phyloP scores from a whole-genome alignment of 2,888 invertebrate genomes.

The Drosophila algonquin region DNA sequence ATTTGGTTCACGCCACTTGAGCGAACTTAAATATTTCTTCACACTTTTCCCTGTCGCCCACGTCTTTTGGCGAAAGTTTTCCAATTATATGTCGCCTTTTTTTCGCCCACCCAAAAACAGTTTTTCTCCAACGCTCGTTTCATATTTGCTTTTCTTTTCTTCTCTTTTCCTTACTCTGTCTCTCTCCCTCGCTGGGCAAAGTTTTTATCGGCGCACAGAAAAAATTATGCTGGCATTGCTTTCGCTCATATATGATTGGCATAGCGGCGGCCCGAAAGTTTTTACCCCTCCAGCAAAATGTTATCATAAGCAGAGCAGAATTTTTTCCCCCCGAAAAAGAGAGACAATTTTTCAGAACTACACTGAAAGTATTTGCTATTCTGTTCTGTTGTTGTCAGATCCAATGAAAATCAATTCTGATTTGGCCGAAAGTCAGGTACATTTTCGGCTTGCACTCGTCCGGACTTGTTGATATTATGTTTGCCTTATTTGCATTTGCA shows the following conservation, averaged over 20 bases:
- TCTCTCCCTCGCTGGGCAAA: constrained; percentile 41
- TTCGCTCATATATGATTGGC: constrained; percentile 61
- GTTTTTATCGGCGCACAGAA: constrained; percentile 69
- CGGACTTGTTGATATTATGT: constrained; percentile 18
- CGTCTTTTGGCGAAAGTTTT: constrained; percentile 63
- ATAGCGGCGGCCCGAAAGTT: constrained; percentile 42
- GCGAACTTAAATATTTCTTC: constrained; percentile 71
- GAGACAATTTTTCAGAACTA: constrained; percentile 18
- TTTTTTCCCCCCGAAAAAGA: constrained; percentile 2
- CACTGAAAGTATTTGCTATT: constrained; percentile 1
- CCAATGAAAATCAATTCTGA: constrained; percentile 18
- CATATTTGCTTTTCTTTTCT: constrained; percentile 37
- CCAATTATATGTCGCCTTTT: constrained; percentile 70
- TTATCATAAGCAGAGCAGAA: constrained; percentile 43
- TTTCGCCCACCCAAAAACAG: constrained; percentile 26
- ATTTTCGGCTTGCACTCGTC: not conserved
- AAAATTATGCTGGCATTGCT: constrained; percentile 63
- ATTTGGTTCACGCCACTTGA: constrained; percentile 54
- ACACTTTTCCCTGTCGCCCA: constrained; percentile 62
- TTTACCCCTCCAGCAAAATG: constrained; percentile 36
- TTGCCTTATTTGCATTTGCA: constrained; percentile 19
- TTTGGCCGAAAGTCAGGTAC: constrained; percentile 13
- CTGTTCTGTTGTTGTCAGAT: constrained; percentile 7
- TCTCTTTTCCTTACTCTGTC: constrained; percentile 10
- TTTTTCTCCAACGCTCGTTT: constrained; percentile 44